Conservation (phyloP, 2,888 invertebrate genomes). For the Balanococcus diminutus region DNA sequence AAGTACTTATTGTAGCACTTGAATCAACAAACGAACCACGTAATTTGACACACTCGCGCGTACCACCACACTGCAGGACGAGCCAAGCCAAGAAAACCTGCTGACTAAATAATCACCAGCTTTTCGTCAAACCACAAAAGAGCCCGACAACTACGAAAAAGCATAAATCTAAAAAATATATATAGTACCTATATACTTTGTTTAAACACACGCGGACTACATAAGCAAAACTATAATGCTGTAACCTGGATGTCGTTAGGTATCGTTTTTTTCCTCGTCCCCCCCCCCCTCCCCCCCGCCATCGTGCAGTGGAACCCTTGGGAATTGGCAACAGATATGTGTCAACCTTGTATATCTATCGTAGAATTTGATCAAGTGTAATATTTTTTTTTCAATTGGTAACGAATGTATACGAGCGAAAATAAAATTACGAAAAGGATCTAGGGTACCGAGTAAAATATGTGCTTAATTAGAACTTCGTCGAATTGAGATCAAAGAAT, state of each 20-base stretch:
- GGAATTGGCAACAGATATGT: conserved; percentile 16
- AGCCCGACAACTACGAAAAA: conserved; percentile 49
- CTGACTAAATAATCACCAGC: conserved; percentile 53
- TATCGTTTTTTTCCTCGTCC: neutral
- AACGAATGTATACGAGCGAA: neutral
- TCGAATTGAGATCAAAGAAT: no score
- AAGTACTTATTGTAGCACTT: conserved; percentile 45
- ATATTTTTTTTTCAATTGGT: no score
- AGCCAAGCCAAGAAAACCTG: conserved; percentile 29
- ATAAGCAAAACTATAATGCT: neutral
- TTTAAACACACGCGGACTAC: neutral
- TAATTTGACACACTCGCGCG: conserved; percentile 44
- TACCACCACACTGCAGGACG: neutral
- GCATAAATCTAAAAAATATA: conserved; percentile 47
- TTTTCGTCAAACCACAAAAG: conserved; percentile 49
- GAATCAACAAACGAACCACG: conserved; percentile 49
- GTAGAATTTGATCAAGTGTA: neutral
- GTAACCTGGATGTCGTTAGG: neutral
- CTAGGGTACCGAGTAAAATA: neutral
- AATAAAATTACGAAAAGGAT: neutral
- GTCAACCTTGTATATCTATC: conserved; percentile 16
- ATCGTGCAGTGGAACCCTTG: no score
- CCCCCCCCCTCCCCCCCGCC: neutral
- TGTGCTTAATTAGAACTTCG: neutral
- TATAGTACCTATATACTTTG: conserved; percentile 28